Evolutionary conservation across 2,888 invertebrate genomes (phyloP).

Genomic region (Macrosoma leucophasiata): DNA sequence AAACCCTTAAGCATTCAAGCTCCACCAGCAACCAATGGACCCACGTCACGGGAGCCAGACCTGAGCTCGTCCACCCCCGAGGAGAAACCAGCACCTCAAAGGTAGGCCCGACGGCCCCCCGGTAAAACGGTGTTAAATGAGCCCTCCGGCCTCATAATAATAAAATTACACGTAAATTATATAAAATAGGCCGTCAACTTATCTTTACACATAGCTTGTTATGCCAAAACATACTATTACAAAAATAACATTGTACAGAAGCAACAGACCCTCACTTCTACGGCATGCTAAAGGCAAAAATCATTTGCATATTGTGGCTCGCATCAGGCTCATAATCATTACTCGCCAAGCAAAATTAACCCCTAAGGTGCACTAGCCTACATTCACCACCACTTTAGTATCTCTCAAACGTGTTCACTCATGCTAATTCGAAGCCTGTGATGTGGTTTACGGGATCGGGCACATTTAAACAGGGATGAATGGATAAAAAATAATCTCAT

Average conservation of each 20-base stretch:
- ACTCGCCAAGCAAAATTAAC: constrained; percentile 65
- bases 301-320: constrained; percentile 70
- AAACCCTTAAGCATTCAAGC: too few relatives aligned
- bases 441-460: constrained; percentile 50
- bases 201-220: too few relatives aligned
- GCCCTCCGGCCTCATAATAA: too few relatives aligned
- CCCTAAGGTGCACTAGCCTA: constrained; percentile 67
- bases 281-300: constrained; percentile 59
- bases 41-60: too few relatives aligned
- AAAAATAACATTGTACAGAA: constrained; percentile 36
- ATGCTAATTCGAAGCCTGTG: constrained; percentile 69
- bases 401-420: constrained; percentile 62
- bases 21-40: too few relatives aligned
- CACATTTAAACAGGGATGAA: constrained; percentile 26
- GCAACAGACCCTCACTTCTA: constrained; percentile 31
- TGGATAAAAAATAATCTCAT: constrained; percentile 29
- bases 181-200: too few relatives aligned
- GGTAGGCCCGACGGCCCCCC: too few relatives aligned
- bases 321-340: constrained; percentile 63
- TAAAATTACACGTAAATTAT: too few relatives aligned
- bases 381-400: constrained; percentile 65
- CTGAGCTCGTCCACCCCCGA: too few relatives aligned
- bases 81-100: too few relatives aligned
- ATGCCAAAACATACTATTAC: constrained; percentile 28
- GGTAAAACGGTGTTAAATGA: too few relatives aligned